phyloP scores from a whole-genome alignment of 2,113 vertebrate genomes.

The Sorex fumeus region DNA sequence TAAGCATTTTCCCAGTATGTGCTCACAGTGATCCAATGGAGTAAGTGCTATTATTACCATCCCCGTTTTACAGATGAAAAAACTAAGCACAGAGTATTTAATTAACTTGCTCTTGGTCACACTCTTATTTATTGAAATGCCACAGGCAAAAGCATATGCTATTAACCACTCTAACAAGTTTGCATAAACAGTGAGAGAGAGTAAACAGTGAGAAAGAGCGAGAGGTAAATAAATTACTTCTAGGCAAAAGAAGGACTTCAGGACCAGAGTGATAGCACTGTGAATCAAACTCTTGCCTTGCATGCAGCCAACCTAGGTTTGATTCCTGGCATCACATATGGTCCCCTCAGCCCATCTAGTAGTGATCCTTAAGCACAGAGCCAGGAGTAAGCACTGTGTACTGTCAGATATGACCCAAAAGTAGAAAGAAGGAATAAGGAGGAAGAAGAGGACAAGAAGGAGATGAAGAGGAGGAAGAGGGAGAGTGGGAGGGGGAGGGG shows the following conservation, averaged over 20 bases:
- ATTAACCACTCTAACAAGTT: not conserved
- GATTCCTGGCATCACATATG: too few relatives aligned
- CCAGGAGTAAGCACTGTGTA: too few relatives aligned
- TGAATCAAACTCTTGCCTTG: too few relatives aligned
- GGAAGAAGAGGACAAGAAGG: too few relatives aligned
- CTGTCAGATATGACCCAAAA: too few relatives aligned
- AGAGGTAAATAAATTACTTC: not conserved
- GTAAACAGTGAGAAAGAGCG: not conserved
- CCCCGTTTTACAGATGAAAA: constrained; percentile 51
- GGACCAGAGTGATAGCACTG: too few relatives aligned
- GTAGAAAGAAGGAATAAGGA: too few relatives aligned
- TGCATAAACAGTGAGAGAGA: not conserved
- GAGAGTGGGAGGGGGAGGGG: too few relatives aligned
- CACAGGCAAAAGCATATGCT: not conserved
- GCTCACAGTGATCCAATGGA: not conserved
- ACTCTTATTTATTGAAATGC: constrained; percentile 45
- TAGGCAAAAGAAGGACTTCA: not conserved
- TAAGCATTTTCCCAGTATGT: constrained; percentile 40
- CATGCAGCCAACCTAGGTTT: too few relatives aligned
- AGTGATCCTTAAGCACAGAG: too few relatives aligned
- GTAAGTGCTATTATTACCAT: constrained; percentile 29
- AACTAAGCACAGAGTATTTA: constrained; percentile 4
- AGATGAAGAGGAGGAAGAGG: too few relatives aligned
- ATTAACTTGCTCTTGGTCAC: not conserved
- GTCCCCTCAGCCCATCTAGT: too few relatives aligned